These are phyloP conservation scores for Aricia artaxerxes DNA, from an alignment of 2,888 invertebrate species.

Conservation along the genomic window DNA sequence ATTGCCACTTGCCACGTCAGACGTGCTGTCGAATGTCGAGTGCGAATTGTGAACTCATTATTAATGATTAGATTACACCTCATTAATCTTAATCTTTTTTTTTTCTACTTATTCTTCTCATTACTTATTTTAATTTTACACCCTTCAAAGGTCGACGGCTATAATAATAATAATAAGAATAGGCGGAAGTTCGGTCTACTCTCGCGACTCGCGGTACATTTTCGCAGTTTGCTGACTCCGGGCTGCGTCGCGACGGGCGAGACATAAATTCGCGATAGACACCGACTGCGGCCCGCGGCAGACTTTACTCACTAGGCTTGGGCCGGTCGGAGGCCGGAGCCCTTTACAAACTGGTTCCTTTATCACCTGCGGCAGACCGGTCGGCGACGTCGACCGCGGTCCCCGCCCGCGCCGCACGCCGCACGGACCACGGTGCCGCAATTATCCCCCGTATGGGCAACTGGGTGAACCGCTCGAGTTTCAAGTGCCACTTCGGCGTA, in stretches of 20 bases:
- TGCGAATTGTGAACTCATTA: too few relatives aligned
- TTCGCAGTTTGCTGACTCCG: not conserved
- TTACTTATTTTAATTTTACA: too few relatives aligned
- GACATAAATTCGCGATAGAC: not conserved
- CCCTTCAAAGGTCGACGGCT: too few relatives aligned
- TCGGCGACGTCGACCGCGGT: not conserved
- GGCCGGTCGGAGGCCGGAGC: not conserved
- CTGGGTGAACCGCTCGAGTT: not conserved
- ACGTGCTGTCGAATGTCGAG: too few relatives aligned
- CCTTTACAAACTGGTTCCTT: not conserved
- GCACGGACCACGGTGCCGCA: not conserved
- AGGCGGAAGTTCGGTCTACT: too few relatives aligned
- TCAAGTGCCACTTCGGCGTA: not conserved
- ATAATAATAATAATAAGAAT: too few relatives aligned
- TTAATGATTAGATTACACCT: too few relatives aligned
- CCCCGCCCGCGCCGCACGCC: not conserved
- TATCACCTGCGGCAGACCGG: slow-evolving; percentile 1
- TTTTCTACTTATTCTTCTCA: too few relatives aligned
- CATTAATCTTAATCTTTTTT: too few relatives aligned
- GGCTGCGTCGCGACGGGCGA: not conserved
- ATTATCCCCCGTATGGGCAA: not conserved
- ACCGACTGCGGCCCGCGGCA: not conserved
- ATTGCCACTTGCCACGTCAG: too few relatives aligned
- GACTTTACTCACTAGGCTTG: not conserved
- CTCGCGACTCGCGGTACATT: not conserved